A percentile compares a stretch with the other conserved stretches of the same genome.
These are phyloP conservation scores for Cephus rjabovi DNA, from an alignment of 2,888 invertebrate genomes.

Conservation along the genomic window DNA sequence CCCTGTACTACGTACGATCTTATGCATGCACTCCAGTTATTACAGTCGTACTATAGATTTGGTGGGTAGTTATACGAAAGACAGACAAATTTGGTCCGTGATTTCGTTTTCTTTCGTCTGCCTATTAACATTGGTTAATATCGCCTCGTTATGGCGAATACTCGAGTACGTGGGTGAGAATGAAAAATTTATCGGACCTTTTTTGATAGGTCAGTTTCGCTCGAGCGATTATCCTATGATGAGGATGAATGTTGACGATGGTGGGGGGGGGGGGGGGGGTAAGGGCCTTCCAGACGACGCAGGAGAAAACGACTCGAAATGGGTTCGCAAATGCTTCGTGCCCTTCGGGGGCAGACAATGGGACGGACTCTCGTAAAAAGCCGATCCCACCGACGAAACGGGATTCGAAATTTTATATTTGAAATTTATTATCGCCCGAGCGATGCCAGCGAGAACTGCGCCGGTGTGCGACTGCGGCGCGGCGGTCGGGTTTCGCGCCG, in stretches of 20 bases:
- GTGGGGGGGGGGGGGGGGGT: not conserved
- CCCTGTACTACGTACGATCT: not conserved
- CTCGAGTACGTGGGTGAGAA: not conserved
- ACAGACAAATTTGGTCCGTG: not conserved
- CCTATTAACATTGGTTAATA: not conserved
- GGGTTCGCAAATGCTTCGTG: not conserved
- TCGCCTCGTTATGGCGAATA: not conserved
- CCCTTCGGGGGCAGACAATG: slow-evolving; percentile 32
- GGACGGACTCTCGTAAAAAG: slow-evolving; percentile 47
- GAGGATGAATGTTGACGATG: not conserved
- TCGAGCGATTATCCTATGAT: not conserved
- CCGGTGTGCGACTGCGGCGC: slow-evolving; percentile 21
- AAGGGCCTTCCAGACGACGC: not conserved
- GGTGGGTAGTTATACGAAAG: not conserved
- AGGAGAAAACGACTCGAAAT: not conserved
- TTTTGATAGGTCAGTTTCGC: not conserved
- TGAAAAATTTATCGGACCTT: not conserved
- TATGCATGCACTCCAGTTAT: not conserved
- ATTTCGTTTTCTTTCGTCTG: too few relatives aligned
- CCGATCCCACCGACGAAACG: slow-evolving; percentile 23
- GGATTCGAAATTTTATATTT: slow-evolving; percentile 63
- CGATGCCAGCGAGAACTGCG: not conserved
- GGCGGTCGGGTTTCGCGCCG: slow-evolving; percentile 10
- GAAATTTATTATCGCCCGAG: slow-evolving; percentile 64
- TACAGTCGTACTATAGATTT: not conserved